Base-by-base conservation (phyloP, 2,888 invertebrate genomes). In the Metellina segmentata region DNA sequence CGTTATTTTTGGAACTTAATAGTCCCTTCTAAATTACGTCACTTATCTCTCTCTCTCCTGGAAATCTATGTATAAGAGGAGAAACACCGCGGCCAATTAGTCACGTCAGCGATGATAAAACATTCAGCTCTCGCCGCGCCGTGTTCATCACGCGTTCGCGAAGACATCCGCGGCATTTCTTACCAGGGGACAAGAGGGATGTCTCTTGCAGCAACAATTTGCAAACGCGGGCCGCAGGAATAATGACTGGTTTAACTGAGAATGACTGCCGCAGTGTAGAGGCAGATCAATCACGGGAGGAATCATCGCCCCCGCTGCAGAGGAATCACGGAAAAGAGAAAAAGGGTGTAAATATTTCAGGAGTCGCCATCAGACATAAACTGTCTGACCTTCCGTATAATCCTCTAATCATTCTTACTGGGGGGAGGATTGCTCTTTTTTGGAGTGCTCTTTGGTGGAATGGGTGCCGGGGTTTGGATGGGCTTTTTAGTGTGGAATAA, bases 301-400 rank as follows among this genome's bases (percentile, higher is more conserved):
- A 34, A 34, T 34, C 34, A 34, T 34, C 34, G 34, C 34, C 34
- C 34, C 34, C 34, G 34, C 1, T 34, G 78, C 69, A 85, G 70
- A 71, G 19, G 69, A 82, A 89, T 82, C 82, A 72, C 34, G 48
- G 75, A 71, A 83, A 69, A 83, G 53, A 19, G 20, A 70, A 78
- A 74, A 74, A 77, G 87, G 81, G 77, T 86, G 81, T 82, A 87
- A 87, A 91, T 91, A 82, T 87, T 87, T 87, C 87, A 81, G 82
- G 72, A 90, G 85, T 81, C 81, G 85, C 86, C 85, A 90, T 90
- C 85, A 86, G 81, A 90, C 85, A 90, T 90, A 90, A 90, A 90
- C 81, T 90, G 85, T 87, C 86, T 91, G 91, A 91, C 91, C 87
- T 81, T 81, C 78, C 71, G 91, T 91, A 91, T 91, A 91, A 91